phyloP scores from a whole-genome alignment of 2,113 vertebrate species.

The Setophaga coronata region DNA sequence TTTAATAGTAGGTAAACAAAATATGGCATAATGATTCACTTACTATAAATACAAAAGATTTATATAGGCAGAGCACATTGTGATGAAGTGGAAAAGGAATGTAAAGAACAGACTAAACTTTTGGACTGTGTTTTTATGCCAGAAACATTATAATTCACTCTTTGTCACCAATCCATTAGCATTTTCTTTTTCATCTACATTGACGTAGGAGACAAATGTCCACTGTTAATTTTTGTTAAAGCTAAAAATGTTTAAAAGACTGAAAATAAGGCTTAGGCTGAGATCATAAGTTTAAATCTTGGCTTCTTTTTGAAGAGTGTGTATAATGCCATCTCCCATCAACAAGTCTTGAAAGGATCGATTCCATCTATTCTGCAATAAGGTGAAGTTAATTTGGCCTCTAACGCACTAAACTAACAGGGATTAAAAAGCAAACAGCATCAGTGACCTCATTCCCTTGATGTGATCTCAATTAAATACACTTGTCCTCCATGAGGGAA shows the following conservation, averaged over 20 bases:
- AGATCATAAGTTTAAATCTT: conserved; percentile 37
- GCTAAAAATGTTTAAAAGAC: not conserved
- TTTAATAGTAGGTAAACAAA: not conserved
- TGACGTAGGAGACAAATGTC: not conserved
- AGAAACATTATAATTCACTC: not conserved
- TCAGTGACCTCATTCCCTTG: conserved; percentile 56
- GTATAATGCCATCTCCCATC: not conserved
- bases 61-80: not conserved
- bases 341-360: conserved; percentile 33
- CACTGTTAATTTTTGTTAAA: not conserved
- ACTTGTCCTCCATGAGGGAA: conserved; percentile 15
- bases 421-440: conserved; percentile 54
- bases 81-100: not conserved
- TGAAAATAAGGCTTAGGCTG: conserved; percentile 12
- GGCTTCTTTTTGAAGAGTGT: not conserved
- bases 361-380: conserved; percentile 38
- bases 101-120: not conserved
- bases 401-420: conserved; percentile 32
- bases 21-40: not conserved
- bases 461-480: conserved; percentile 47
- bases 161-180: not conserved
- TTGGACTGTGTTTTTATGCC: not conserved
- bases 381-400: conserved; percentile 47
- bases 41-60: not conserved
- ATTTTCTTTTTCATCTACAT: not conserved